Conservation (phyloP, 2,888 invertebrate species). For the Eristalis pertinax region DNA sequence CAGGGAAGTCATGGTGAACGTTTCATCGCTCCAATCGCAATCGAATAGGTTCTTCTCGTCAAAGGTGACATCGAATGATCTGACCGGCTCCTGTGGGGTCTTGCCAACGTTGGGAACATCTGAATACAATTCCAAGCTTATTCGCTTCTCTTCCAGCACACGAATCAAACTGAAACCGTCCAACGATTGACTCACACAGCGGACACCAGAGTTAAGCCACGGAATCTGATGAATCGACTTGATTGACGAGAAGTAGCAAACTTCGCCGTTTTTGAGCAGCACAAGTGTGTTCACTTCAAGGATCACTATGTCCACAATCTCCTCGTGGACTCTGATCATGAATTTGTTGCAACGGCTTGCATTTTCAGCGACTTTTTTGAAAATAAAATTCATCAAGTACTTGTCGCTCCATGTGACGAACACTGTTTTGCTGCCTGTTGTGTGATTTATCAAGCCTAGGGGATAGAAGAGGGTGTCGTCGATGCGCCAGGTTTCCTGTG, state of each 20-base stretch:
- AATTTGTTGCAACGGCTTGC: conserved; percentile 71
- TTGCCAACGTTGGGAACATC: conserved; percentile 76
- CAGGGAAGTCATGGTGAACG: conserved; percentile 75
- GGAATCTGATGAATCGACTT: conserved; percentile 77
- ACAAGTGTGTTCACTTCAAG: conserved; percentile 78
- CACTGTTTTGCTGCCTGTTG: conserved; percentile 77
- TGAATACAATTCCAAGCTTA: conserved; percentile 76
- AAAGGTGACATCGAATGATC: conserved; percentile 78
- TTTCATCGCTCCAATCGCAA: conserved; percentile 77
- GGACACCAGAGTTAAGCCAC: conserved; percentile 76
- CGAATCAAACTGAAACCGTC: conserved; percentile 78
- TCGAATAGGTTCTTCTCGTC: conserved; percentile 78
- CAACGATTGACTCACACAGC: conserved; percentile 74
- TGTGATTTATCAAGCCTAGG: conserved; percentile 77
- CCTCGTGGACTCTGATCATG: conserved; percentile 64
- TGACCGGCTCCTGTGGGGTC: conserved; percentile 72
- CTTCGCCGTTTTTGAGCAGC: conserved; percentile 76
- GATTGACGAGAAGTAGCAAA: conserved; percentile 79
- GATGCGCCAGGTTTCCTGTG: conserved; percentile 76
- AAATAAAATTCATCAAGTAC: conserved; percentile 78
- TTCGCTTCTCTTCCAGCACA: conserved; percentile 65
- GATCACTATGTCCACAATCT: conserved; percentile 76
- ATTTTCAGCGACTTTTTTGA: conserved; percentile 75
- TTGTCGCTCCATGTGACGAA: conserved; percentile 79
- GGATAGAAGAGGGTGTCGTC: conserved; percentile 78